phyloP scores from a whole-genome alignment of 2,888 invertebrate genomes.

The Catocala sponsa region DNA sequence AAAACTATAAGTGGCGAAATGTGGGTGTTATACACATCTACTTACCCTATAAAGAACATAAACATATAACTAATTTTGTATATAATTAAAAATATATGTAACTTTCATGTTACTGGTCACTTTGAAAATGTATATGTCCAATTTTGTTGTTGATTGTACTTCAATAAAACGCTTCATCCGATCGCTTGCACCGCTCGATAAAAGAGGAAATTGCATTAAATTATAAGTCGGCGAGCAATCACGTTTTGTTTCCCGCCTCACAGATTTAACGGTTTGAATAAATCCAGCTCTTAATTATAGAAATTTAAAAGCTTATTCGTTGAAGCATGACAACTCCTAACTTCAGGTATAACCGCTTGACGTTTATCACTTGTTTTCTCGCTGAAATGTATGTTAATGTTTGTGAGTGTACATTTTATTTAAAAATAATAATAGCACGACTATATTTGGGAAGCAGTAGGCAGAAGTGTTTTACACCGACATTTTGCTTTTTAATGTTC shows the following conservation, averaged over 20 bases:
- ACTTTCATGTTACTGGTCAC: too few species aligned
- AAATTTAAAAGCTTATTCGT: conserved; percentile 79
- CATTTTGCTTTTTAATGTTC: too few species aligned
- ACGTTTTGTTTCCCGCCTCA: conserved; percentile 83
- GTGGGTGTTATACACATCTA: too few species aligned
- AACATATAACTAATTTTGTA: too few species aligned
- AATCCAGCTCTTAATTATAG: conserved; percentile 82
- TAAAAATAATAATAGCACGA: too few species aligned
- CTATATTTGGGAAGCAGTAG: too few species aligned
- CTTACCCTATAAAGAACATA: too few species aligned
- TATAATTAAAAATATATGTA: too few species aligned
- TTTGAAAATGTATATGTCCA: too few species aligned
- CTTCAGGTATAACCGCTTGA: conserved; percentile 44
- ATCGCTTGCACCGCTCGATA: conserved; percentile 59
- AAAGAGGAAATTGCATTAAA: conserved; percentile 86
- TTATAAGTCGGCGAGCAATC: conserved; percentile 87
- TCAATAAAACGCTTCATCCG: conserved; percentile 26
- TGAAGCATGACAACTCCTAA: conserved; percentile 71
- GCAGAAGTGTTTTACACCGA: too few species aligned
- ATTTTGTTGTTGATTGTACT: too few species aligned
- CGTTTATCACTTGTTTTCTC: conserved; percentile 24
- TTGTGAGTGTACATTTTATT: conserved; percentile 5
- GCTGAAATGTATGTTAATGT: conserved; percentile 20
- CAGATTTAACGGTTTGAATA: conserved; percentile 85
- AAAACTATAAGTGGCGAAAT: too few species aligned